Base-by-base conservation (phyloP, 2,113 vertebrate genomes). In the Apodemus sylvaticus region DNA sequence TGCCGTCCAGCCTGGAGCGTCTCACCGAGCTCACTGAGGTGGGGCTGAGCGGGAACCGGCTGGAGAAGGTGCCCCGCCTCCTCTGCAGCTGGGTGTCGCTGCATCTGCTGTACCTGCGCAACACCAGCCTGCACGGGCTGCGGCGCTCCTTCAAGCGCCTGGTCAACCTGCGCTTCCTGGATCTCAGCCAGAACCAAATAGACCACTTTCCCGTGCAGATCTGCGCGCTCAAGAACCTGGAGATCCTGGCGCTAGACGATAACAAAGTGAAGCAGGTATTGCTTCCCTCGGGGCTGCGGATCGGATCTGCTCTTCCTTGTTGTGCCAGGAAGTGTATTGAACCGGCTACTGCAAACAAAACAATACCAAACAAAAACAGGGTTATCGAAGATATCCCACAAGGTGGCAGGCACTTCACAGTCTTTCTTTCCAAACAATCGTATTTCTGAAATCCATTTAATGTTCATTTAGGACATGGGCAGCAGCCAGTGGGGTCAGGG, bases 231-330 rank as follows among this genome's bases (percentile, higher is more conserved):
- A 96, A 70, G 96, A 97, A 97, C 31, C 78, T 98, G 85, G 96
- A 98, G 66, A 42, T 98, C 19, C 89, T 98, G 70, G 95, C 96
- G 1, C 89, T 99, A 89, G 98, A 98, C 78, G 98, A 98, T 64
- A 98, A 98, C 79, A 96, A 95, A 82, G 94, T 98, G 86, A 24
- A 48, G 53, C 87, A 98, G 98, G 98, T 98, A 98, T 88, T 34
- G 89, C 53, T 29, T 68, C 64, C 36, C 51, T 26, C 53, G 34
- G 20, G 36, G 39, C 29, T 48, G 26, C 39, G 70, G 6, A 64
- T 39, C 1, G 20, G 73, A 60, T 29, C 51, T 6, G 29, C 39
- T 62, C 42, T 16, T 17, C 12, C 66, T 20, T 36, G 86, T 10
- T 14, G 26, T 53, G 73, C 12, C 34, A 71, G 45, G 19, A 45